Evolutionary conservation across 2,888 invertebrate species (phyloP).

Genomic region (Mycalesis mineus): DNA sequence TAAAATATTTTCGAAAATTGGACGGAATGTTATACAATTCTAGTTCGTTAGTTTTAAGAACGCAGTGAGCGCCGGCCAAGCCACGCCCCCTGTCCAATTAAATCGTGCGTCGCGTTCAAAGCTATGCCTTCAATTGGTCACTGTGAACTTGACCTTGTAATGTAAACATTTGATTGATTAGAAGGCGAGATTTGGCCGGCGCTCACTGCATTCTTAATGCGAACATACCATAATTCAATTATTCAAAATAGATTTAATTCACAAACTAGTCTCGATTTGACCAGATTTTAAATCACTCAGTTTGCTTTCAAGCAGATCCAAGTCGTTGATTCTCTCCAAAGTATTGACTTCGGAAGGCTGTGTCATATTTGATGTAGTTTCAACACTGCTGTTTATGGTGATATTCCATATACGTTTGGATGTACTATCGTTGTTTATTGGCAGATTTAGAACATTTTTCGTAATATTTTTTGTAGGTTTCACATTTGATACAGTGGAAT

Average conservation of each 20-base stretch:
- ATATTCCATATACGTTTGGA: constrained; percentile 49
- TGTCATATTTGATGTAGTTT: constrained; percentile 39
- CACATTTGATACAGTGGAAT: constrained; percentile 23
- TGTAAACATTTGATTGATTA: too few species aligned
- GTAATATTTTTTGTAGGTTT: constrained; percentile 5
- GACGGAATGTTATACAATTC: too few species aligned
- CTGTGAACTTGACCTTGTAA: too few species aligned
- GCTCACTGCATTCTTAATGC: too few species aligned
- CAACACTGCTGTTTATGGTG: constrained; percentile 42
- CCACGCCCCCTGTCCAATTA: too few species aligned
- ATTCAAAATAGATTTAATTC: constrained; percentile 16
- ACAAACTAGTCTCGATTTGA: constrained; percentile 61
- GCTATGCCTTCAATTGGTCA: too few species aligned
- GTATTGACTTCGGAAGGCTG: constrained; percentile 59
- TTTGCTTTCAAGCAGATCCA: constrained; percentile 63
- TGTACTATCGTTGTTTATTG: constrained; percentile 42
- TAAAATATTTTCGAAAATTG: too few species aligned
- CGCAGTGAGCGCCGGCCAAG: too few species aligned
- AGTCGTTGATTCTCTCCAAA: constrained; percentile 65
- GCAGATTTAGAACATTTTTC: constrained; percentile 39
- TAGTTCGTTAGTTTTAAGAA: too few species aligned
- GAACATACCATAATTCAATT: too few species aligned
- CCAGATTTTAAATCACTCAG: constrained; percentile 53
- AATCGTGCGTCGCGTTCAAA: too few species aligned
- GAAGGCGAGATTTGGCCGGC: too few species aligned